A percentile compares a stretch with the other conserved stretches of the same genome.
These are phyloP conservation scores for Trichopria drosophilae DNA, from an alignment of 2,888 invertebrate species.

Conservation along the genomic window DNA sequence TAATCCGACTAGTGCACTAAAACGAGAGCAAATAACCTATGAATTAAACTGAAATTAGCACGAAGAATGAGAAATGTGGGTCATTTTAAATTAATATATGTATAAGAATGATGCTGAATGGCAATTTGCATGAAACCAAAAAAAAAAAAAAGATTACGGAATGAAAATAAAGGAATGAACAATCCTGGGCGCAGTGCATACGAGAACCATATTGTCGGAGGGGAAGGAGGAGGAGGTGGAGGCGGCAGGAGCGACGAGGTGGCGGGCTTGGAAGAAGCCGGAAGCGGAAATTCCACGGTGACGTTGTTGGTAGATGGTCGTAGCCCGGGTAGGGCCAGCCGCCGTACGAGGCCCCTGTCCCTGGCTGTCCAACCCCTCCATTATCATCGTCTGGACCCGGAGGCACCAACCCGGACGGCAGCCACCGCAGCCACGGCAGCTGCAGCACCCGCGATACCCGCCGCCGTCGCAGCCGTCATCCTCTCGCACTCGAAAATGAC, in stretches of 20 bases:
- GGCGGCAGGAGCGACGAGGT: slow-evolving; percentile 49
- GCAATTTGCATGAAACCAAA: too few species aligned
- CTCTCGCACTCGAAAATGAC: too few species aligned
- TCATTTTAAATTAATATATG: too few species aligned
- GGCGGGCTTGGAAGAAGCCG: slow-evolving; percentile 50
- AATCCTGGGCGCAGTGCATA: slow-evolving; percentile 48
- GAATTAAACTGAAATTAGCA: too few species aligned
- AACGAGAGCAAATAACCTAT: too few species aligned
- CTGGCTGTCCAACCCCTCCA: slow-evolving; percentile 55
- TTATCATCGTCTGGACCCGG: slow-evolving; percentile 54
- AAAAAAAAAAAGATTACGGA: too few species aligned
- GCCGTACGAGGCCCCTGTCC: slow-evolving; percentile 51
- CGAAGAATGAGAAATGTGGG: too few species aligned
- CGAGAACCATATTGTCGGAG: slow-evolving; percentile 48
- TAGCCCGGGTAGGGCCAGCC: slow-evolving; percentile 41
- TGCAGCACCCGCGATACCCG: not conserved
- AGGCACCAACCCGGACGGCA: slow-evolving; percentile 31
- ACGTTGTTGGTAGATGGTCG: slow-evolving; percentile 42
- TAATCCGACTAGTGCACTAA: too few species aligned
- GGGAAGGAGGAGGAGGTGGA: slow-evolving; percentile 40
- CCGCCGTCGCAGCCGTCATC: not conserved
- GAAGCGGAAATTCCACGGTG: slow-evolving; percentile 44
- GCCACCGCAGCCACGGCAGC: slow-evolving; percentile 9
- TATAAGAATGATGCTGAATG: too few species aligned
- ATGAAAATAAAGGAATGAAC: too few species aligned